Conservation (phyloP, 2,888 invertebrate genomes). For the Embidobia sp. region DNA sequence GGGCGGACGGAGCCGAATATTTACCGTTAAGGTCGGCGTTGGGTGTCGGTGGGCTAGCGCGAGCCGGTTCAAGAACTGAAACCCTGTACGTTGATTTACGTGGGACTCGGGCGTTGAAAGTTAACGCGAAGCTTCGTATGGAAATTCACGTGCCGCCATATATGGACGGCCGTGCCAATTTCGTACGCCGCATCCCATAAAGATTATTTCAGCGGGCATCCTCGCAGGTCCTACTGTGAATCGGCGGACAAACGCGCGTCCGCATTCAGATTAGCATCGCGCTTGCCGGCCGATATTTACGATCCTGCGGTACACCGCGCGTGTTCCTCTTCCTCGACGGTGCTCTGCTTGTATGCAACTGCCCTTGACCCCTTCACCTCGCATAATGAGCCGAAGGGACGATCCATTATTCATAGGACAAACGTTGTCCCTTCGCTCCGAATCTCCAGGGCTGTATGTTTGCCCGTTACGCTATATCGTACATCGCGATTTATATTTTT, state of each 20-base stretch:
- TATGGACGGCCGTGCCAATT: conserved; percentile 50
- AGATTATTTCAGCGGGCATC: conserved; percentile 37
- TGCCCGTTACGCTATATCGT: conserved; percentile 69
- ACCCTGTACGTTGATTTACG: conserved; percentile 22
- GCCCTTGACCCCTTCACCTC: conserved; percentile 78
- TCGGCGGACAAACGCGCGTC: conserved; percentile 73
- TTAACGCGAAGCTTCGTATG: conserved; percentile 14
- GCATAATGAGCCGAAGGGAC: conserved; percentile 74
- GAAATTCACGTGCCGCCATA: conserved; percentile 37
- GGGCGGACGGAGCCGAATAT: not conserved
- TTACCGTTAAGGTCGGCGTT: not conserved
- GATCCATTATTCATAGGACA: conserved; percentile 78
- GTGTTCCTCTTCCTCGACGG: conserved; percentile 59
- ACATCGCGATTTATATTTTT: conserved; percentile 70
- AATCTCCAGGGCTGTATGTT: conserved; percentile 73
- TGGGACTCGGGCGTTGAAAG: not conserved
- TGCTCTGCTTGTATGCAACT: conserved; percentile 72
- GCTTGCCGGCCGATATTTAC: conserved; percentile 66
- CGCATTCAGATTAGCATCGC: conserved; percentile 78
- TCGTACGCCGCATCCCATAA: conserved; percentile 32
- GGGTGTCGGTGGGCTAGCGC: not conserved
- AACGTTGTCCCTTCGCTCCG: conserved; percentile 75
- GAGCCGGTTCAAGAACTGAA: conserved; percentile 8
- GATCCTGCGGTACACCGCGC: conserved; percentile 56
- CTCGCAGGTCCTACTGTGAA: conserved; percentile 59